phyloP scores from a whole-genome alignment of 2,888 invertebrate genomes.

The Melanotus villosus region DNA sequence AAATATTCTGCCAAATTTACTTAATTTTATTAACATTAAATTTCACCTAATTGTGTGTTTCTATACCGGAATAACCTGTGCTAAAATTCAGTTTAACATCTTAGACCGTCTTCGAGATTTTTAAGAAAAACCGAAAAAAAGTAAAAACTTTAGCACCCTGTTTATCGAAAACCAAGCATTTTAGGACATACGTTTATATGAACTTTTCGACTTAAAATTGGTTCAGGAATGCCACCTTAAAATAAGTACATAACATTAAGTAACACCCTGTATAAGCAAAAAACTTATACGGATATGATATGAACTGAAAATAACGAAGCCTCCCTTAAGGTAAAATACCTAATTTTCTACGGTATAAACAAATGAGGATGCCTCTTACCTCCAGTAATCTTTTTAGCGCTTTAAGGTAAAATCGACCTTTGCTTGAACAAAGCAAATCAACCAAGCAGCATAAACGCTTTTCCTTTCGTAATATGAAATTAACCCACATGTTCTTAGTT shows the following conservation, averaged over 20 bases:
- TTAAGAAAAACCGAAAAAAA: no score
- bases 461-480: not conserved
- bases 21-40: not conserved
- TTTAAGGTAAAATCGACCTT: constrained; percentile 20
- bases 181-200: no score
- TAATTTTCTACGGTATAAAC: constrained; percentile 16
- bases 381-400: constrained; percentile 8
- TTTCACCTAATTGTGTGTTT: not conserved
- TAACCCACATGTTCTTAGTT: not conserved
- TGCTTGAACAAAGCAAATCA: not conserved
- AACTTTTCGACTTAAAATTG: no score
- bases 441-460: not conserved
- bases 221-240: no score
- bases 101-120: no score
- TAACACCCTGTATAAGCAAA: no score
- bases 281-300: constrained; percentile 4
- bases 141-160: no score
- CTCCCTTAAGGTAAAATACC: constrained; percentile 8
- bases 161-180: no score
- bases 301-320: constrained; percentile 12
- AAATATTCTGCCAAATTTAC: no score
- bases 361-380: constrained; percentile 10
- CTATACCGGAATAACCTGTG: no score
- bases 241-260: no score
- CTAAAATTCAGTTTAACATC: no score